A percentile compares a stretch with the other conserved stretches of the same genome.
phyloP scores from a whole-genome alignment of 2,797 vertebrate genomes.

The Sebastes vulpes region DNA sequence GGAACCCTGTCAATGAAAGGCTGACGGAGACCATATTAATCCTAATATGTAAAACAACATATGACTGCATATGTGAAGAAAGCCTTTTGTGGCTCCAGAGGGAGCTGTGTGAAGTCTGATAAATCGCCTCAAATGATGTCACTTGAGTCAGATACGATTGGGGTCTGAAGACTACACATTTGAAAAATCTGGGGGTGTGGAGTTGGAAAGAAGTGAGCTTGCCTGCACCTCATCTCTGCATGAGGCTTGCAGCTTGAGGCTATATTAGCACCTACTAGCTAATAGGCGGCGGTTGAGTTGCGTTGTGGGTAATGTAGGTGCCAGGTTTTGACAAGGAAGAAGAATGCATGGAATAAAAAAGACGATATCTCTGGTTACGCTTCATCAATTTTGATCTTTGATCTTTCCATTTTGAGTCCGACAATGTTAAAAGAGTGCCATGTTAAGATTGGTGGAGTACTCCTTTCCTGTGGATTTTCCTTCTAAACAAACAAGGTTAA shows the following conservation, averaged over 20 bases:
- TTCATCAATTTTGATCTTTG: background rate
- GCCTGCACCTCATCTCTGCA: background rate
- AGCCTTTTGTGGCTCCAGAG: background rate
- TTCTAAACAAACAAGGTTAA: too few relatives aligned
- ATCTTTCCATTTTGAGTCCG: background rate
- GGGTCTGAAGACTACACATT: too few relatives aligned
- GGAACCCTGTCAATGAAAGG: background rate
- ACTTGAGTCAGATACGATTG: background rate
- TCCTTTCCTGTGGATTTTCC: background rate
- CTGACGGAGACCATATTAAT: background rate
- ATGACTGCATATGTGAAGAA: background rate
- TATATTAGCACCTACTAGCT: background rate
- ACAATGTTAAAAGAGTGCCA: background rate
- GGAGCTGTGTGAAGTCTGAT: too few relatives aligned
- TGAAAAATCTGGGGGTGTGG: background rate
- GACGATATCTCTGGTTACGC: background rate
- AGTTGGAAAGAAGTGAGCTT: background rate
- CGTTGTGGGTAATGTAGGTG: background rate
- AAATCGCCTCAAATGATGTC: background rate
- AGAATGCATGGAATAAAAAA: background rate
- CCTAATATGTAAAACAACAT: background rate
- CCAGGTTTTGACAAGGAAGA: background rate
- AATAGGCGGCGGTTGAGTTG: background rate
- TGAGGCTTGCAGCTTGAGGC: background rate
- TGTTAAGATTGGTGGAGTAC: background rate